These are phyloP conservation scores for Oryctolagus cuniculus DNA, from an alignment of 2,113 vertebrate genomes.

Conservation along the genomic window mOryCun1.1 NC_091443.1:53470001-53470500, in stretches of 20 bases:
- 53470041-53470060: conserved; percentile 12
- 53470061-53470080: conserved; percentile 1
- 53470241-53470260: no score
- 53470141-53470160: conserved; percentile 13
- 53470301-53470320: no score
- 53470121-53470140: conserved; percentile 33
- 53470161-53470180: no score
- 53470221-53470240: no score
- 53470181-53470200: no score
- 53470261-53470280: no score
- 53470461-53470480: neutral
- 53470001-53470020: conserved; percentile 39
- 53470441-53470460: conserved; percentile 30
- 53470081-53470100: conserved; percentile 34
- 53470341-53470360: conserved; percentile 64
- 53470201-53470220: no score
- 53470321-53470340: neutral
- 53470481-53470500: neutral
- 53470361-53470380: neutral
- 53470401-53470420: neutral
- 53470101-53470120: conserved; percentile 24
- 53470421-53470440: neutral
- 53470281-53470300: no score
- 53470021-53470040: conserved; percentile 3
- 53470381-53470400: conserved; percentile 44